Evolutionary conservation across 2,888 invertebrate genomes (phyloP), one percentile per base, ranked within the genome.

Genomic region (Scrobipalpa atriplicella): DNA sequence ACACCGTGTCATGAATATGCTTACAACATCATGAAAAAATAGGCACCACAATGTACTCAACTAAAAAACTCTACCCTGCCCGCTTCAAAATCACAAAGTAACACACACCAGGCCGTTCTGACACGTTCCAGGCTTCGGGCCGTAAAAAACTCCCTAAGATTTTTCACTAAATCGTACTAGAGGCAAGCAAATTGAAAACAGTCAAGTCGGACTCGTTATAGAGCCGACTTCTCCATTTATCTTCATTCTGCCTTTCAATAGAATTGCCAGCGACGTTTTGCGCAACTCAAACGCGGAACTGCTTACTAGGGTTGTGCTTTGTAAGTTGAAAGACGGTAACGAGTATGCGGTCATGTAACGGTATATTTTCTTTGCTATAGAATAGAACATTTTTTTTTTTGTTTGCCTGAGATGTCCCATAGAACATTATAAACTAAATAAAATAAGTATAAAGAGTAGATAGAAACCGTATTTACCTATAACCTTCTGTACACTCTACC

Each of bases 191-290:
- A 92, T 90, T 90, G 91, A 90, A 90, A 92, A 89, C 91, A 91
- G 89, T 88, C 86, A 87, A 87, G 81, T 86, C 82, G 75, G 82
- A 80, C 90, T 92, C 90, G 91, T 92, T 92, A 91, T 84, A 82
- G 82, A 86, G 83, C 84, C 85, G 85, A 83, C 79, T 89, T 75
- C 75, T 82, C 86, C 90, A 90, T 91, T 91, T 92, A 89, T 92
- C 92, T 90, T 90, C 87, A 90, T 91, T 90, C 88, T 84, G 85
- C 82, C 86, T 87, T 90, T 87, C 89, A 88, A 87, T 91, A 79
- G 86, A 89, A 89, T 89, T 90, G 88, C 85, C 84, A 78, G 84
- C 80, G 87, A 89, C 90, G 87, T 87, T 87, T 79, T 79, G 86
- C 85, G 90, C 90, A 90, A 87, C 86, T 89, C 87, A 88, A 90